phyloP scores from a whole-genome alignment of 1,140 invertebrate genomes.

The Nylanderia fulva region DNA sequence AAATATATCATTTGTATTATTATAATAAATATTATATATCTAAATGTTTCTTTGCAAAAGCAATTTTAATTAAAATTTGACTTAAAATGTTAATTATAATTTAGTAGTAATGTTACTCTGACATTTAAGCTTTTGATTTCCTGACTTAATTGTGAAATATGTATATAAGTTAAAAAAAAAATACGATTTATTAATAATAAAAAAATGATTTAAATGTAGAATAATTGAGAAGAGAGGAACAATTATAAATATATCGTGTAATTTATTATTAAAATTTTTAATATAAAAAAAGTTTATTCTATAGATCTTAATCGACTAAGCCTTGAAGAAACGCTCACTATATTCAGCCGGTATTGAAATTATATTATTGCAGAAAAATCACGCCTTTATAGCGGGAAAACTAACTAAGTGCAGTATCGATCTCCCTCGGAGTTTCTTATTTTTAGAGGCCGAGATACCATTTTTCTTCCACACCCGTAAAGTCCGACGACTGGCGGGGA shows the following conservation, averaged over 20 bases:
- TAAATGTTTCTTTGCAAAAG: too few relatives aligned
- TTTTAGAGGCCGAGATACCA: constrained; percentile 43
- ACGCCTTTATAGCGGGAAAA: background rate
- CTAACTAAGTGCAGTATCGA: constrained; percentile 7
- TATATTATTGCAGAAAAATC: too few relatives aligned
- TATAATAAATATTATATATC: too few relatives aligned
- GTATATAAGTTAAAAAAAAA: too few relatives aligned
- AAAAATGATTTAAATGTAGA: too few relatives aligned
- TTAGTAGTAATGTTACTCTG: background rate
- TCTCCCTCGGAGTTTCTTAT: background rate
- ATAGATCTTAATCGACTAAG: background rate
- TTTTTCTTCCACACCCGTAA: constrained; percentile 28
- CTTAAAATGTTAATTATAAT: background rate
- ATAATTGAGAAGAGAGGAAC: too few relatives aligned
- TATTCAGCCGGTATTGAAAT: background rate
- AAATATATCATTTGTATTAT: constrained; percentile 9
- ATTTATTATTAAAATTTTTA: too few relatives aligned
- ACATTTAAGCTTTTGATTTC: too few relatives aligned
- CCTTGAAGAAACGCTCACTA: background rate
- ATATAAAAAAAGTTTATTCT: too few relatives aligned
- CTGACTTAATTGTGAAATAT: too few relatives aligned
- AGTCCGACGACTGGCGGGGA: constrained; percentile 11
- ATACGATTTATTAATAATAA: too few relatives aligned
- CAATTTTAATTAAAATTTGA: background rate
- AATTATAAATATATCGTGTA: too few relatives aligned